Evolutionary conservation across 2,888 invertebrate genomes (phyloP).

Genomic region (Halictus ligatus): DNA sequence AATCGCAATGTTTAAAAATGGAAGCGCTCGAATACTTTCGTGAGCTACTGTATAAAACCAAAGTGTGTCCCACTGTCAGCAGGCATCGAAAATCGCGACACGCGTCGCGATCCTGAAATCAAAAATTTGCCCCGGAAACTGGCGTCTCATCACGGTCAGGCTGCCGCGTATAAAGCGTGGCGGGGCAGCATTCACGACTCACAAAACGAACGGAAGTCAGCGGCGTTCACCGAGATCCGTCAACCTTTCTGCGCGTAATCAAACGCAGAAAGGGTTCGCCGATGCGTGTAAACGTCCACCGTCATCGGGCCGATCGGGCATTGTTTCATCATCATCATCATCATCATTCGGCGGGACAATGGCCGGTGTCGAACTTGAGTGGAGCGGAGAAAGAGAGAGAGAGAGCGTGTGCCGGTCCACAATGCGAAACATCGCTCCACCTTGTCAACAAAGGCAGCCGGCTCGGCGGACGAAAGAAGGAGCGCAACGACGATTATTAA

Average conservation of each 20-base stretch:
- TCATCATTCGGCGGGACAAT: conserved; percentile 36
- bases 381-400: conserved; percentile 21
- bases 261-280: conserved; percentile 58
- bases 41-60: too few relatives aligned
- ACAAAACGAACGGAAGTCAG: neutral
- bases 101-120: neutral
- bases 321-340: conserved; percentile 64
- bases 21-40: too few relatives aligned
- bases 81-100: neutral
- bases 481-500: conserved; percentile 49
- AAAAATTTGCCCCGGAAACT: neutral
- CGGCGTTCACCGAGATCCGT: conserved; percentile 1
- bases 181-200: neutral
- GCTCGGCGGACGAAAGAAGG: conserved; percentile 26
- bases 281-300: conserved; percentile 74
- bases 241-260: conserved; percentile 10
- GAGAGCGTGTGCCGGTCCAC: conserved; percentile 60
- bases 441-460: conserved; percentile 50
- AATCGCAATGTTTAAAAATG: neutral
- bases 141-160: neutral
- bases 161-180: neutral
- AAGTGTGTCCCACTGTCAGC: too few relatives aligned
- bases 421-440: conserved; percentile 45
- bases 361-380: conserved; percentile 34
- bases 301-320: conserved; percentile 51